A percentile compares a stretch with the other conserved stretches of the same genome.
phyloP scores from a whole-genome alignment of 2,113 vertebrate genomes.

The Meleagris gallopavo region DNA sequence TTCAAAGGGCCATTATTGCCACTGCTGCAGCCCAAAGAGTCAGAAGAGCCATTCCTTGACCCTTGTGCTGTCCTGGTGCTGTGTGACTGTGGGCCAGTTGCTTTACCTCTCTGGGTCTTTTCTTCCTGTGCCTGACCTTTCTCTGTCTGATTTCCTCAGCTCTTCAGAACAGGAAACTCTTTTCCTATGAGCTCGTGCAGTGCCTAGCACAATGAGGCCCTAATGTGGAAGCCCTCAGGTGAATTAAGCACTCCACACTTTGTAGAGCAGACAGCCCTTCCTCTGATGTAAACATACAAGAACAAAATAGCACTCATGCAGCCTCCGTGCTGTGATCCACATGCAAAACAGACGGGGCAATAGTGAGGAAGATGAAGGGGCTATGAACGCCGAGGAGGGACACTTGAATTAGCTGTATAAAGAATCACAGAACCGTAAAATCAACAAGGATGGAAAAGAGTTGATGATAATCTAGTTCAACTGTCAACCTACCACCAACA shows the following conservation, averaged over 20 bases:
- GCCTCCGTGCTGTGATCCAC: neutral
- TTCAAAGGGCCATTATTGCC: neutral
- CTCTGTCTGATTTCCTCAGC: neutral
- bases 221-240: neutral
- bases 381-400: neutral
- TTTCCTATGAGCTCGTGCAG: neutral
- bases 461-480: too few species aligned
- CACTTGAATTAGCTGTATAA: neutral
- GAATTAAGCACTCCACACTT: too few species aligned
- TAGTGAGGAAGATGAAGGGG: neutral
- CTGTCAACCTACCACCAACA: too few species aligned
- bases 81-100: fast-evolving
- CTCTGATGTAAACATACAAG: neutral
- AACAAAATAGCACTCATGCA: neutral
- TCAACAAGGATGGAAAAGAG: too few species aligned
- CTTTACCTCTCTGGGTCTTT: neutral
- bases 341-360: neutral
- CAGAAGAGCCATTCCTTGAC: neutral
- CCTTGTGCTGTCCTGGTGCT: fast-evolving
- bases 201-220: fast-evolving
- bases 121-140: neutral
- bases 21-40: neutral
- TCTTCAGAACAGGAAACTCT: neutral
- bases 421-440: neutral
- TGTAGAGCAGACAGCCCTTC: neutral